phyloP scores from a whole-genome alignment of 2,888 invertebrate species.

The Augiades crinisus region DNA sequence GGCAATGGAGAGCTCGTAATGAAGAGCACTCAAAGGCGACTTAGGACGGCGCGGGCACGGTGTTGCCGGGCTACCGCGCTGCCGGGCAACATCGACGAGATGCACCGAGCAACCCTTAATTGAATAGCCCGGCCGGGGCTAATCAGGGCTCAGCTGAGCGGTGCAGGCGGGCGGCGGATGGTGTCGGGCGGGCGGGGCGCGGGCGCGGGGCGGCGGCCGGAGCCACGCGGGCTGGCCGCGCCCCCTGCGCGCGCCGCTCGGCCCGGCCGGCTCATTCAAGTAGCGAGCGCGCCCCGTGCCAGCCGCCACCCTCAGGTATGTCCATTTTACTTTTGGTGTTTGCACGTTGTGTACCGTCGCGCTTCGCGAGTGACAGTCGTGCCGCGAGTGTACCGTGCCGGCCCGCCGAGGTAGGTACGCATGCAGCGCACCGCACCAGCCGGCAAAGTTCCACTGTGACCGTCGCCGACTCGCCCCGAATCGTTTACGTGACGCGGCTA shows the following conservation, averaged over 20 bases:
- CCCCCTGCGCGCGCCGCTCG: constrained; percentile 83
- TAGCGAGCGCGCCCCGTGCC: constrained; percentile 76
- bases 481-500: constrained; percentile 17
- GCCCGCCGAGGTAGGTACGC: constrained; percentile 60
- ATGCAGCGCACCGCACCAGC: constrained; percentile 51
- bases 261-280: constrained; percentile 78
- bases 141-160: constrained; percentile 79
- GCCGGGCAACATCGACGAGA: constrained; percentile 53
- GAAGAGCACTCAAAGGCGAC: constrained; percentile 64
- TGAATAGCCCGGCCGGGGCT: constrained; percentile 78
- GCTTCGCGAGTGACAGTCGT: constrained; percentile 73
- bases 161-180: constrained; percentile 46
- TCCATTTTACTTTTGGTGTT: constrained; percentile 79
- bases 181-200: constrained; percentile 45
- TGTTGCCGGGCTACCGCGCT: constrained; percentile 43
- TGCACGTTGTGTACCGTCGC: constrained; percentile 62
- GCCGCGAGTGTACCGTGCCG: constrained; percentile 61
- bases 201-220: constrained; percentile 65
- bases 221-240: constrained; percentile 83
- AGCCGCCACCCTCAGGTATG: constrained; percentile 80
- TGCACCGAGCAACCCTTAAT: constrained; percentile 77
- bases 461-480: constrained; percentile 35
- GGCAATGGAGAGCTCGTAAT: constrained; percentile 61
- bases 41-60: constrained; percentile 36
- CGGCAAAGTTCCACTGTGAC: constrained; percentile 42